Conservation (phyloP, 2,113 vertebrate genomes). For the Protobothrops flavoviridis region DNA sequence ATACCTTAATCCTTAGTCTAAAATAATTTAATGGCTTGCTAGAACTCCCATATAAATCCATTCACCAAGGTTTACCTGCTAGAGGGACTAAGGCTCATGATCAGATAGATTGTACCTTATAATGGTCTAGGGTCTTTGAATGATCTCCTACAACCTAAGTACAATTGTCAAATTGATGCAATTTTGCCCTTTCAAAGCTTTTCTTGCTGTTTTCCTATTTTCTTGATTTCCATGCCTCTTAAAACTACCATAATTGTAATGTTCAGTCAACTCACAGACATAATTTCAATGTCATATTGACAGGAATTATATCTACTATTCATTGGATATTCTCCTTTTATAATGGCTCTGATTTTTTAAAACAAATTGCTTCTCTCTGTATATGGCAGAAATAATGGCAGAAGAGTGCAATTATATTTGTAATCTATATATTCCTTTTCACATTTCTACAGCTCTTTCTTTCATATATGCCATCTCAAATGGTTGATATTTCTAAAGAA, state of each 20-base stretch:
- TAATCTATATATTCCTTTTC: constrained; percentile 30
- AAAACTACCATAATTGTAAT: constrained; percentile 44
- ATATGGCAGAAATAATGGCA: constrained; percentile 31
- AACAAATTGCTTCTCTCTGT: constrained; percentile 39
- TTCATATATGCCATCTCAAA: constrained; percentile 18
- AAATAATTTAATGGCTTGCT: neutral
- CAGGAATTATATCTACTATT: constrained; percentile 49
- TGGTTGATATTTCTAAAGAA: neutral
- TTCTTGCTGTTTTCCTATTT: neutral
- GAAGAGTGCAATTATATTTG: constrained; percentile 53
- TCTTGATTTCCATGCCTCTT: constrained; percentile 20
- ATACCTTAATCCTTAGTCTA: no score
- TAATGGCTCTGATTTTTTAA: constrained; percentile 48
- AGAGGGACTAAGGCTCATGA: neutral
- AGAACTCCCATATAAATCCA: neutral
- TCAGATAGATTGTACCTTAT: neutral
- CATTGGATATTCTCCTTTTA: constrained; percentile 14
- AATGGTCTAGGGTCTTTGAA: neutral
- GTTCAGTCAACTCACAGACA: constrained; percentile 49
- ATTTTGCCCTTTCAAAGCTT: neutral
- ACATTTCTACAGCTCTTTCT: constrained; percentile 9
- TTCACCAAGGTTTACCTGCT: neutral
- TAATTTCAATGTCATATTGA: constrained; percentile 55
- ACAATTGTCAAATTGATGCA: constrained; percentile 6
- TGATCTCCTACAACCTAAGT: neutral